phyloP scores from a whole-genome alignment of 1,140 invertebrate species.

The Lucilia cuprina region DNA sequence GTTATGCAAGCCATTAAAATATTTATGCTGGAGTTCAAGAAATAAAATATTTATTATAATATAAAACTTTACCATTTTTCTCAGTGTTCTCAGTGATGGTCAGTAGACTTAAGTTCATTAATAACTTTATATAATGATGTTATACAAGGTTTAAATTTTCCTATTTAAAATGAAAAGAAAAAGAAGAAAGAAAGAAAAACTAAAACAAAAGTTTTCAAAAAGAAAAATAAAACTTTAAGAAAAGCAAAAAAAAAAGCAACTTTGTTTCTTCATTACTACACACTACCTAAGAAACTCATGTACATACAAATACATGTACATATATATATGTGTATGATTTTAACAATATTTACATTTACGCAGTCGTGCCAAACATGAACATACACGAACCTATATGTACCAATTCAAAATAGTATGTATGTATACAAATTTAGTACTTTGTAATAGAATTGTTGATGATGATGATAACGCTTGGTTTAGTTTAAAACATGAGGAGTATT shows the following conservation, averaged over 20 bases:
- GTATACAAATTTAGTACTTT: neutral
- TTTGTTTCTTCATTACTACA: neutral
- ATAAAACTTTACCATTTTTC: too few species aligned
- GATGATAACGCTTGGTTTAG: neutral
- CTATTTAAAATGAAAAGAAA: too few species aligned
- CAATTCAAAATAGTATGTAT: too few species aligned
- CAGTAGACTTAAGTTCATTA: conserved; percentile 24
- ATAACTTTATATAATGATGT: conserved; percentile 20
- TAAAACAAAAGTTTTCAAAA: neutral
- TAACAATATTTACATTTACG: too few species aligned
- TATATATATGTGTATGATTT: too few species aligned
- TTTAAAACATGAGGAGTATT: neutral
- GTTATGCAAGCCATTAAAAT: too few species aligned
- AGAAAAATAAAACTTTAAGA: neutral
- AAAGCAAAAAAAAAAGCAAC: neutral
- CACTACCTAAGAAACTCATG: neutral
- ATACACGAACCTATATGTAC: too few species aligned
- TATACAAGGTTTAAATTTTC: neutral
- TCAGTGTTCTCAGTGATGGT: neutral
- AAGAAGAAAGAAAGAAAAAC: neutral
- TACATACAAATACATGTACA: neutral
- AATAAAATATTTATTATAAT: too few species aligned
- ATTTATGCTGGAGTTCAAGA: too few species aligned
- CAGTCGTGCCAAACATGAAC: too few species aligned
- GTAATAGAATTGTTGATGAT: neutral